phyloP scores from a whole-genome alignment of 2,113 vertebrate genomes.

The Thalassarche chlororhynchos region DNA sequence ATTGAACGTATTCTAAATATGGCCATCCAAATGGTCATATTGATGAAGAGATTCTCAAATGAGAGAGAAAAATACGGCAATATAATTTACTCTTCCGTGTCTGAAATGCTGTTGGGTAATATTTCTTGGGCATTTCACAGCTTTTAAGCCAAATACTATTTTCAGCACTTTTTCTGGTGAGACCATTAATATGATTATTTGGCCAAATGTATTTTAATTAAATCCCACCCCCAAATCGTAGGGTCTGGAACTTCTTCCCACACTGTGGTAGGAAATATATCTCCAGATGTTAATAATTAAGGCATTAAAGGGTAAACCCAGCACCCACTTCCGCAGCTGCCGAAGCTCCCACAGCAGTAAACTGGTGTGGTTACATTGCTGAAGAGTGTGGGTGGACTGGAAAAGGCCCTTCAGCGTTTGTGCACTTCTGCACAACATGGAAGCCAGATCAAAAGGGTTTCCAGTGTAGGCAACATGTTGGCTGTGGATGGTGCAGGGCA shows the following conservation, averaged over 20 bases:
- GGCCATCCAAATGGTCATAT: not conserved
- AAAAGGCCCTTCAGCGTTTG: not conserved
- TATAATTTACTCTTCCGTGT: not conserved
- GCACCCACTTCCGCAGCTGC: constrained; percentile 38
- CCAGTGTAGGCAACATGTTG: not conserved
- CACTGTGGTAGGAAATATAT: not conserved
- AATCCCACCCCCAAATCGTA: not conserved
- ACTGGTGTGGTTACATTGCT: not conserved
- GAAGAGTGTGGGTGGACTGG: constrained; percentile 31
- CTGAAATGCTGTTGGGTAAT: not conserved
- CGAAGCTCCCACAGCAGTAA: not conserved
- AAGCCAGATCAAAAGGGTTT: constrained; percentile 28
- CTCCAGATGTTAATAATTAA: constrained; percentile 63
- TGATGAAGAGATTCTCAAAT: not conserved
- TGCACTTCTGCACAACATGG: not conserved
- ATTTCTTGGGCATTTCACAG: not conserved
- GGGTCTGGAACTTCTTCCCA: constrained; percentile 44
- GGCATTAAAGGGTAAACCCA: constrained; percentile 44
- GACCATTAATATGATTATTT: not conserved
- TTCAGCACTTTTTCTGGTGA: not conserved
- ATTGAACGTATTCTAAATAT: constrained; percentile 12
- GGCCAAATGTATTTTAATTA: constrained; percentile 13
- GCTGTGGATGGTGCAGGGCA: not conserved
- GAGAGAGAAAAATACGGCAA: not conserved
- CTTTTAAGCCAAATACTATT: not conserved